Conservation (phyloP, 1,140 invertebrate genomes). For the Cheumatopsyche charites region DNA sequence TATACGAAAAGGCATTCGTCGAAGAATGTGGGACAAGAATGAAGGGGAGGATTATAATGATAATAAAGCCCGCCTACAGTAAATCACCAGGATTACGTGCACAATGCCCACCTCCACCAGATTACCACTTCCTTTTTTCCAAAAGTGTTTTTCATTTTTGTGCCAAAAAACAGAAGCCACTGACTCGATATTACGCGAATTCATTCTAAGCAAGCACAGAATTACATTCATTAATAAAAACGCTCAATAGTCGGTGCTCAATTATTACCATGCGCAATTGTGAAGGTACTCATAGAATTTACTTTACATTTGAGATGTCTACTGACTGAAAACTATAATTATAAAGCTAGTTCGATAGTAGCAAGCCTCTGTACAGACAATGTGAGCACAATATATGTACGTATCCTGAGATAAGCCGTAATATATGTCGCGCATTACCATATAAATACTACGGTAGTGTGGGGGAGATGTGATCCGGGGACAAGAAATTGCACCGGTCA, state of each 20-base stretch:
- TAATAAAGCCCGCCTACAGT: slow-evolving; percentile 32
- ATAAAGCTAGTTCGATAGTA: too few species aligned
- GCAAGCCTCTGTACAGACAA: too few species aligned
- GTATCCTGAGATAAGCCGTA: slow-evolving; percentile 43
- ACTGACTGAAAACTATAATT: too few species aligned
- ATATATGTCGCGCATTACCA: slow-evolving; percentile 46
- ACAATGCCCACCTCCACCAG: slow-evolving; percentile 26
- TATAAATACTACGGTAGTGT: slow-evolving; percentile 39
- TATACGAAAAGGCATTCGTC: too few species aligned
- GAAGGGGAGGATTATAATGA: slow-evolving; percentile 34
- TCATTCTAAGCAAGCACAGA: too few species aligned
- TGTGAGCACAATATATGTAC: background rate
- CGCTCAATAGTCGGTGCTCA: too few species aligned
- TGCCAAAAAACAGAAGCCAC: too few species aligned
- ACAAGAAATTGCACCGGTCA: slow-evolving; percentile 32
- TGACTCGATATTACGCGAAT: too few species aligned
- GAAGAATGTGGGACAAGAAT: slow-evolving; percentile 30
- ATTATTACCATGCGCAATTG: too few species aligned
- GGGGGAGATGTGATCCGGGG: slow-evolving; percentile 4
- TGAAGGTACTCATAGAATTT: too few species aligned
- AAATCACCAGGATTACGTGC: slow-evolving; percentile 33
- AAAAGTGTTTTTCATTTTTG: slow-evolving; percentile 24
- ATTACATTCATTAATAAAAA: too few species aligned
- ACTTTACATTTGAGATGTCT: too few species aligned
- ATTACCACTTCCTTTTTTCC: slow-evolving; percentile 20